These are phyloP conservation scores for Halichoeres trimaculatus DNA, from an alignment of 2,113 vertebrate genomes.

Conservation along the genomic window DNA sequence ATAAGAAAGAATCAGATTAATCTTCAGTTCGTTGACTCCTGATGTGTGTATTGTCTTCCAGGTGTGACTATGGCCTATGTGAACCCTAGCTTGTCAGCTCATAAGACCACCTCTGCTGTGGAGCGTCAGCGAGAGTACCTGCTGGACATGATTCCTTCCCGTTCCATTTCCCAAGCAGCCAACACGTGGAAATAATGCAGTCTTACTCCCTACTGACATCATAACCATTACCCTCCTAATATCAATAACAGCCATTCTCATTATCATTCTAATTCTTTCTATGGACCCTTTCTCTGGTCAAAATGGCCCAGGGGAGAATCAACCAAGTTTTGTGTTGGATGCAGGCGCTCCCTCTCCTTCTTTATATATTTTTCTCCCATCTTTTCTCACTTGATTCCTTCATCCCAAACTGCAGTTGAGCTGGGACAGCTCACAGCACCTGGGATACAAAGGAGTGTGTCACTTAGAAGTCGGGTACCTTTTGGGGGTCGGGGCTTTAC, in stretches of 20 bases:
- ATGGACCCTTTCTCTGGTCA: slow-evolving; percentile 60
- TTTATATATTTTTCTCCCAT: slow-evolving; percentile 51
- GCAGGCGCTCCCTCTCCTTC: slow-evolving; percentile 33
- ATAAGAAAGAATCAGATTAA: background rate
- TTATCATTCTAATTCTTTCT: slow-evolving; percentile 72
- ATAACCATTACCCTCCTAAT: slow-evolving; percentile 61
- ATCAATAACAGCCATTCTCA: slow-evolving; percentile 78
- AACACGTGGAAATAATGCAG: slow-evolving; percentile 94
- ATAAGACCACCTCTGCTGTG: slow-evolving; percentile 90
- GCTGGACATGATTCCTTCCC: slow-evolving; percentile 98
- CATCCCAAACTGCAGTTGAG: slow-evolving; percentile 38
- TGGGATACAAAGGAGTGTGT: slow-evolving; percentile 52
- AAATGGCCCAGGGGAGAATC: slow-evolving; percentile 44
- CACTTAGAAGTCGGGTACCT: slow-evolving; percentile 39
- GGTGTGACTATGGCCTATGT: slow-evolving; percentile 94
- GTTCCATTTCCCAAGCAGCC: slow-evolving; percentile 95
- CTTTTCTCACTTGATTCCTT: slow-evolving; percentile 37
- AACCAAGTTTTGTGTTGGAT: slow-evolving; percentile 40
- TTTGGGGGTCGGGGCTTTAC: slow-evolving; percentile 39
- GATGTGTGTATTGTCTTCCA: slow-evolving; percentile 64
- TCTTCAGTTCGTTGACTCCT: background rate
- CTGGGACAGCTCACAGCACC: slow-evolving; percentile 30
- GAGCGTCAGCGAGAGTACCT: slow-evolving; percentile 98
- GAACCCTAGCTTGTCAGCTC: slow-evolving; percentile 90
- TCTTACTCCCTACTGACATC: slow-evolving; percentile 32